Base-by-base conservation (phyloP, 2,113 vertebrate genomes). In the Lophura nycthemera region DNA sequence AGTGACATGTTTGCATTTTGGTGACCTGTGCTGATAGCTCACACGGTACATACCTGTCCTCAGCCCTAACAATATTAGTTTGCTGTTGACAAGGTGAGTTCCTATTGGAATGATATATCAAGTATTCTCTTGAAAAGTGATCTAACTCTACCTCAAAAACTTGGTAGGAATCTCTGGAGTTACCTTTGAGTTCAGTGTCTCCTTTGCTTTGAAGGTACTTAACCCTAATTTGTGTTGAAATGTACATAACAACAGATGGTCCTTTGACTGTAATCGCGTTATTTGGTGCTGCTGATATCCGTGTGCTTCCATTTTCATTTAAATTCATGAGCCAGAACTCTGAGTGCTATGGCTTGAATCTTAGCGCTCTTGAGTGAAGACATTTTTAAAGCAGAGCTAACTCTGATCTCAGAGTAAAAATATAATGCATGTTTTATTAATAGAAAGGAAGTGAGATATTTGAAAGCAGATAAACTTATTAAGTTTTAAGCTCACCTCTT, bases 301-400 rank as follows among this genome's bases (percentile, higher is more conserved):
- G 89, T 78, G 87, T 97, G 89, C 93, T 96, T 95, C 95, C 94
- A 24, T 91, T 95, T 95, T 92, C 65, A 75, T 83, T 2, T 74
- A 64, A 92, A 77, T 91, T 95, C 75, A 73, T 60, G 80, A 83
- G 79, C 89, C 60, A 40, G 89, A 89, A 88, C 60, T 91, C 78
- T 59, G 81, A 87, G 20, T 69, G 75, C 87, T 95, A 76, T 38
- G 86, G 84, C 92, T 95, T 95, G 50, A 85, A 83, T 92, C 89
- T 94, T 96, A 92, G 74, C 87, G 57, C 71, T 91, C 48, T 63
- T 91, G 90, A 92, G 81, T 92, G 86, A 95, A 96, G 92, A 93
- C 86, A 66, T 67, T 85, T 86, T 88, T 73, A 89, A 89, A 87
- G 42, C 25, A 87, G 81, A 75, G 63, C 67, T 85, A 74, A 61